Conservation (phyloP, 1,140 invertebrate genomes). For the Maconellicoccus hirsutus region DNA sequence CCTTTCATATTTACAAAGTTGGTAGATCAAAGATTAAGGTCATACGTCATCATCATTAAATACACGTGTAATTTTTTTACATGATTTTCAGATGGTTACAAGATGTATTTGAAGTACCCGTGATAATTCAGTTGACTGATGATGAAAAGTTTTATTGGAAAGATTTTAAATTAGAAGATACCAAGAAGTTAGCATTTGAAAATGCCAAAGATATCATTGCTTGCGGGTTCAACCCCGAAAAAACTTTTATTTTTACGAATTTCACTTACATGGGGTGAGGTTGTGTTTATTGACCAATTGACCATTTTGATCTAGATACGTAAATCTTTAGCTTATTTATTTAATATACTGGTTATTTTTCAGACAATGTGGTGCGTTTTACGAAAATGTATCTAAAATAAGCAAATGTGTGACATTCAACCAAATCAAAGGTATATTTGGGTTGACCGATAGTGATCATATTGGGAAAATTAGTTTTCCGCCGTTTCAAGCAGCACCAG, state of each 20-base stretch:
- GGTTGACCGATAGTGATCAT: constrained; percentile 88
- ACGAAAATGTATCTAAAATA: constrained; percentile 82
- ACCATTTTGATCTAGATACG: not conserved
- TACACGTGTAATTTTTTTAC: constrained; percentile 16
- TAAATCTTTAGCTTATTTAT: not conserved
- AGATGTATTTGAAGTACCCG: constrained; percentile 92
- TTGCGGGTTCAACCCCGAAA: constrained; percentile 87
- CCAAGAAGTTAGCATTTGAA: constrained; percentile 68
- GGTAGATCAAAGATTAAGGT: constrained; percentile 30
- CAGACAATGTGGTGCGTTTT: constrained; percentile 76
- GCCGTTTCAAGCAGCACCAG: constrained; percentile 89
- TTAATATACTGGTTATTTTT: constrained; percentile 34
- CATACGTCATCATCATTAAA: not conserved
- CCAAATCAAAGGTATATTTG: constrained; percentile 93
- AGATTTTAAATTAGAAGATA: constrained; percentile 82
- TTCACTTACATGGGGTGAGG: constrained; percentile 84
- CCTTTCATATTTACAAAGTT: constrained; percentile 94
- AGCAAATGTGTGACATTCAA: constrained; percentile 92
- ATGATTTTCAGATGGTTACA: constrained; percentile 75
- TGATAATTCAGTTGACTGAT: constrained; percentile 94
- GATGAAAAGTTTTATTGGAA: constrained; percentile 99
- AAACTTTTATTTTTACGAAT: constrained; percentile 97
- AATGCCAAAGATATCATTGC: constrained; percentile 99
- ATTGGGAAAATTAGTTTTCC: constrained; percentile 98
- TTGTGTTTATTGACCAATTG: not conserved